phyloP scores from a whole-genome alignment of 53 echinoderm and acorn worm genomes.

The Stichopus horrens region DNA sequence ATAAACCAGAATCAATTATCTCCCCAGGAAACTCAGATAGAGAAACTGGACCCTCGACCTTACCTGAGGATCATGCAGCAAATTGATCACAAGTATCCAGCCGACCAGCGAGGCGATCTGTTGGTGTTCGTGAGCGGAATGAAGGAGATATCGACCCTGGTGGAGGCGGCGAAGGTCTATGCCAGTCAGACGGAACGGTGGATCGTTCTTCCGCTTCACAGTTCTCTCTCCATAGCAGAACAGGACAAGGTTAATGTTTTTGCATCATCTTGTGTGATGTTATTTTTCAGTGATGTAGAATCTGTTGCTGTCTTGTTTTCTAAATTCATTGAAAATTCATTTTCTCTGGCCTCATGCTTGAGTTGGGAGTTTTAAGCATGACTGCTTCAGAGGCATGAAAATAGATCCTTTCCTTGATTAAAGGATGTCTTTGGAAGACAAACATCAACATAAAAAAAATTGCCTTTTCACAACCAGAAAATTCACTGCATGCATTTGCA shows the following conservation, averaged over 20 bases:
- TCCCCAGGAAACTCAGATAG: slow-evolving; percentile 66
- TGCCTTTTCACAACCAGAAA: too few relatives aligned
- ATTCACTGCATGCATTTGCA: too few relatives aligned
- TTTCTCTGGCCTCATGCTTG: too few relatives aligned
- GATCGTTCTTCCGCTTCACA: slow-evolving; percentile 91
- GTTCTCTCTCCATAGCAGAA: slow-evolving; percentile 88
- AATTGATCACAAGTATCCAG: slow-evolving; percentile 95
- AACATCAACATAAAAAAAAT: too few relatives aligned
- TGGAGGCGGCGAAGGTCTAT: slow-evolving; percentile 86
- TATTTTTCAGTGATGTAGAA: too few relatives aligned
- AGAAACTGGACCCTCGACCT: slow-evolving; percentile 91
- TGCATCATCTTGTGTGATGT: neutral
- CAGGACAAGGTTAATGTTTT: slow-evolving; percentile 78
- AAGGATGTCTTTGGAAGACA: too few relatives aligned
- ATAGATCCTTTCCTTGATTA: too few relatives aligned
- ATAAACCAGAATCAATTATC: neutral
- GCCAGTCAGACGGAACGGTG: slow-evolving; percentile 83
- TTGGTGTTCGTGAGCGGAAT: slow-evolving; percentile 95
- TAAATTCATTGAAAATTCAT: too few relatives aligned
- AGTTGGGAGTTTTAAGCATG: too few relatives aligned
- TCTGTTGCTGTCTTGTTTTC: too few relatives aligned
- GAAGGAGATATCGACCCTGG: slow-evolving; percentile 87
- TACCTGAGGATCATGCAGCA: slow-evolving; percentile 98
- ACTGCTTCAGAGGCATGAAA: too few relatives aligned
- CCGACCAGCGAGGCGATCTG: slow-evolving; percentile 89